phyloP scores from a whole-genome alignment of 2,797 vertebrate genomes.

The Acestrorhynchus altus region DNA sequence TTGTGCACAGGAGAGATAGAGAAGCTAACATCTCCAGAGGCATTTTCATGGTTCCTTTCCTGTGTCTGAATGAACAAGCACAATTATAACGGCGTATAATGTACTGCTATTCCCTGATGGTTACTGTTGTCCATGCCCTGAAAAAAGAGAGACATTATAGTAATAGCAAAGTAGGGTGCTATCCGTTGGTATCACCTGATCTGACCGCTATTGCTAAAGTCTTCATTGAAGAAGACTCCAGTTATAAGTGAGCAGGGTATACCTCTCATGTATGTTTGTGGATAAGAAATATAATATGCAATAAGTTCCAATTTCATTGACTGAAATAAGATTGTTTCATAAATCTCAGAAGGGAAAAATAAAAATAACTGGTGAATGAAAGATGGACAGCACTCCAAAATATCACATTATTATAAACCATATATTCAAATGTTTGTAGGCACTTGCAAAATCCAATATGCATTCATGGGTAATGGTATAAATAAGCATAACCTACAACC shows the following conservation, averaged over 20 bases:
- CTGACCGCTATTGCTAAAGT: slow-evolving; percentile 41
- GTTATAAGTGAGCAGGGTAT: slow-evolving; percentile 24
- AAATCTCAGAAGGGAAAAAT: neutral
- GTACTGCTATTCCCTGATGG: slow-evolving; percentile 33
- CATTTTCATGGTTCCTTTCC: slow-evolving; percentile 33
- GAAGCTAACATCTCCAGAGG: slow-evolving; percentile 44
- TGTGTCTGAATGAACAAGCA: slow-evolving; percentile 36
- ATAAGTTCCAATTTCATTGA: neutral
- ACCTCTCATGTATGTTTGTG: slow-evolving; percentile 10
- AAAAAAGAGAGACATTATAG: slow-evolving; percentile 32
- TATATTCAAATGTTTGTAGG: neutral
- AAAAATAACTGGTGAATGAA: neutral
- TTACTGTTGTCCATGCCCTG: slow-evolving; percentile 31
- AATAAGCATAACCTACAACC: no score
- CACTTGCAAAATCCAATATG: neutral
- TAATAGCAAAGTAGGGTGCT: slow-evolving; percentile 11
- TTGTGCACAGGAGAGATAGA: slow-evolving; percentile 48
- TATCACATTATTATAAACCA: neutral
- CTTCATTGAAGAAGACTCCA: slow-evolving; percentile 18
- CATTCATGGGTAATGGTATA: neutral
- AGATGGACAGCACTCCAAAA: neutral
- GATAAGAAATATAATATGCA: neutral
- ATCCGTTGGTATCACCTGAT: slow-evolving; percentile 19
- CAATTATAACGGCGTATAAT: slow-evolving; percentile 28
- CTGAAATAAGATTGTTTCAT: neutral